These are phyloP conservation scores for Hormiphora californensis DNA, from an alignment of 37 sponge, comb jelly and placozoan species.

Conservation along the genomic window DNA sequence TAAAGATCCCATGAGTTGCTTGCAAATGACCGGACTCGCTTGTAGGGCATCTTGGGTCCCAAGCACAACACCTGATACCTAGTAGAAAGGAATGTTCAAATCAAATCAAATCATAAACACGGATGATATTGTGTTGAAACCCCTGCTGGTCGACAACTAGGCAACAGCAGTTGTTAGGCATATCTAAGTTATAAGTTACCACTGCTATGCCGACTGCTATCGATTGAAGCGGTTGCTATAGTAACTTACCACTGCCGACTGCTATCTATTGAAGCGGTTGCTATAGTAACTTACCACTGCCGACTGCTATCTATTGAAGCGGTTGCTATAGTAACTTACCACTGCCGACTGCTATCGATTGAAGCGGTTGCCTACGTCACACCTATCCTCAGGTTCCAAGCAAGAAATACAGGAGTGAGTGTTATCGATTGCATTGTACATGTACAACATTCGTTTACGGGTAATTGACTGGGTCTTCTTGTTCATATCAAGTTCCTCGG, in stretches of 20 bases:
- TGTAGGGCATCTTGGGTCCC: neutral
- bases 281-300: neutral
- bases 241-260: too few species aligned
- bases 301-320: neutral
- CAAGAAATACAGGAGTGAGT: conserved; percentile 17
- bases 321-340: conserved; percentile 15
- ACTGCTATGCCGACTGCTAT: too few species aligned
- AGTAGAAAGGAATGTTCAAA: too few species aligned
- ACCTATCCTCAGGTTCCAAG: neutral
- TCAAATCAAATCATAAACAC: too few species aligned
- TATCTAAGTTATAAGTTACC: too few species aligned
- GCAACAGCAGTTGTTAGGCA: too few species aligned
- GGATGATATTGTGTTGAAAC: too few species aligned
- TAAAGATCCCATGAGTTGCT: neutral
- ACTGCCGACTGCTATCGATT: neutral
- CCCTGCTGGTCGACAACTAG: too few species aligned
- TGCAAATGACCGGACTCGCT: neutral
- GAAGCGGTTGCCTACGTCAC: conserved; percentile 17
- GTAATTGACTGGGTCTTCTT: neutral
- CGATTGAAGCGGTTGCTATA: too few species aligned
- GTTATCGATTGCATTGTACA: neutral
- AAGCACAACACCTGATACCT: neutral
- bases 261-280: too few species aligned
- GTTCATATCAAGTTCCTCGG: neutral
- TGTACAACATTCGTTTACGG: neutral